A percentile compares a stretch with the other conserved stretches of the same genome.
These are phyloP conservation scores for Pedetes capensis DNA, from an alignment of 2,113 vertebrate species.

Conservation along the genomic window DNA sequence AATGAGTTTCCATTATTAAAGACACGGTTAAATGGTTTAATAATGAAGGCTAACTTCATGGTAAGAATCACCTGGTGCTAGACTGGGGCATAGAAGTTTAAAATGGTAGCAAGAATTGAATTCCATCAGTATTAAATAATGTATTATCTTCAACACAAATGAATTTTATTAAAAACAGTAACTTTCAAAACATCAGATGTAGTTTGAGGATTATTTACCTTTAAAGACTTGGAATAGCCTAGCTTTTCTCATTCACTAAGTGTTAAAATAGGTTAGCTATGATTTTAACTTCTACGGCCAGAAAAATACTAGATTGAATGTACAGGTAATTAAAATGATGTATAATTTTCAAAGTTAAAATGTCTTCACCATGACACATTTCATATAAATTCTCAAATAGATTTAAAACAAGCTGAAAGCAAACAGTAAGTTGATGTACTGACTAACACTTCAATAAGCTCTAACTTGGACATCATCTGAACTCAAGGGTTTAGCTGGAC, in stretches of 20 bases:
- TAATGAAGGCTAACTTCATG: conserved; percentile 65
- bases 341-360: conserved; percentile 45
- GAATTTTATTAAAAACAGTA: conserved; percentile 54
- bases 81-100: conserved; percentile 30
- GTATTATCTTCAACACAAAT: conserved; percentile 53
- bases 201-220: conserved; percentile 61
- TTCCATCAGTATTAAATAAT: conserved; percentile 51
- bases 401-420: conserved; percentile 51
- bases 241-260: conserved; percentile 43
- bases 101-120: conserved; percentile 67
- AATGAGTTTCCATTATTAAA: conserved; percentile 70
- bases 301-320: background rate
- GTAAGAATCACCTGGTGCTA: conserved; percentile 63
- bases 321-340: background rate
- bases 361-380: conserved; percentile 43
- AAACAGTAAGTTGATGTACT: background rate
- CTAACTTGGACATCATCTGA: conserved; percentile 14
- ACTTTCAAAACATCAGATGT: conserved; percentile 40
- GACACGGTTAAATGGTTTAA: conserved; percentile 62
- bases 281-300: background rate
- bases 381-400: conserved; percentile 55
- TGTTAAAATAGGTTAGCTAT: conserved; percentile 15
- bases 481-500: conserved; percentile 38
- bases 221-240: conserved; percentile 49
- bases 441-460: background rate